phyloP scores from a whole-genome alignment of 2,888 invertebrate species.

The Digitonthophagus gazella region DNA sequence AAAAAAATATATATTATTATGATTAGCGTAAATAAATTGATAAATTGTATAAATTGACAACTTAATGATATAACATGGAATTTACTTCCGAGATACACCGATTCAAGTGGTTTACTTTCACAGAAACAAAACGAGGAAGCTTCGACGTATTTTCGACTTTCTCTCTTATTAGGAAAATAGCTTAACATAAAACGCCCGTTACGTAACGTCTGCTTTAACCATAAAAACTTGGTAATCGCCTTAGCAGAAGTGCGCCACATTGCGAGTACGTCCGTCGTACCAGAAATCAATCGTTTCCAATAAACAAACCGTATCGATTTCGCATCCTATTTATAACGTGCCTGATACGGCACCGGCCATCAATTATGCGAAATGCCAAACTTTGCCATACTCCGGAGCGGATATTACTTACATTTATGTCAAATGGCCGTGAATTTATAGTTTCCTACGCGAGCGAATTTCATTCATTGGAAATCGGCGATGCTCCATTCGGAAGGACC shows the following conservation, averaged over 20 bases:
- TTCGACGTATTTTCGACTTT: not conserved
- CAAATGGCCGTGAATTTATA: not conserved
- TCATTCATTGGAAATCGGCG: constrained; percentile 19
- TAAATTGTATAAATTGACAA: no score
- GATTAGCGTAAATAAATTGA: no score
- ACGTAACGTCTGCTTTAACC: not conserved
- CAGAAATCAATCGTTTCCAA: not conserved
- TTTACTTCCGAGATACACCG: not conserved
- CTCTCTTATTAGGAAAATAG: not conserved
- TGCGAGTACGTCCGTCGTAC: not conserved
- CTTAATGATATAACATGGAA: not conserved
- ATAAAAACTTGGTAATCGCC: not conserved
- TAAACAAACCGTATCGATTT: not conserved
- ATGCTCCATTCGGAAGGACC: constrained; percentile 14
- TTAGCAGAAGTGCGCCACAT: not conserved
- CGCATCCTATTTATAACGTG: not conserved
- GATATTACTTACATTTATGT: constrained; percentile 16
- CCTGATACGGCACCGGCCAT: not conserved
- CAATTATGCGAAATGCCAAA: not conserved
- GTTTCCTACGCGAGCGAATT: constrained; percentile 13
- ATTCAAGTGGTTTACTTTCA: not conserved
- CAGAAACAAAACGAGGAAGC: not conserved
- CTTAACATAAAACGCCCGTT: not conserved
- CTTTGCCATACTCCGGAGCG: not conserved
- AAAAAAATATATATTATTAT: no score